Conservation (phyloP, 2,797 vertebrate genomes). For the Esox lucius region DNA sequence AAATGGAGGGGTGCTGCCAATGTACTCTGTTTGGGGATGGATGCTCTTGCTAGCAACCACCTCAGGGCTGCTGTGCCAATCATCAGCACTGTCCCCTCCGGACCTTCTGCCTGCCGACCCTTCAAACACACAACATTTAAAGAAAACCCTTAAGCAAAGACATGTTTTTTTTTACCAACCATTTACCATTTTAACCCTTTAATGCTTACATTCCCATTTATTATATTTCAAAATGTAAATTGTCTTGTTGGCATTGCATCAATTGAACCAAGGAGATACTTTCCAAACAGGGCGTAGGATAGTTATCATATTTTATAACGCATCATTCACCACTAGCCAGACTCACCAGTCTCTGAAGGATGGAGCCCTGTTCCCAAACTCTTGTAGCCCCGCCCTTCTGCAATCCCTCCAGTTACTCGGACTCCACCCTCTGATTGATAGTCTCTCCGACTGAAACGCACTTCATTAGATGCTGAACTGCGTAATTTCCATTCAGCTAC, state of each 20-base stretch:
- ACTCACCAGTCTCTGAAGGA: slow-evolving; percentile 52
- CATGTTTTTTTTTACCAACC: no score
- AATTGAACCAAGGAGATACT: neutral
- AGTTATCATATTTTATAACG: neutral
- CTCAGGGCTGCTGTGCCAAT: slow-evolving; percentile 23
- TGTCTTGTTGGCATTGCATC: neutral
- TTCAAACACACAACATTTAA: slow-evolving; percentile 9
- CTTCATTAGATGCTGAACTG: slow-evolving; percentile 7
- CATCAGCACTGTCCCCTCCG: slow-evolving; percentile 3
- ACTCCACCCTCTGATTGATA: slow-evolving; percentile 49
- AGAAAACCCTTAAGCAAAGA: no score
- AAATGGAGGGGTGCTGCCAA: neutral
- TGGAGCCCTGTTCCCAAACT: slow-evolving; percentile 36
- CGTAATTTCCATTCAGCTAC: neutral
- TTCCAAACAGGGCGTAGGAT: no score
- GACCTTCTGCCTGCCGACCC: slow-evolving; percentile 25
- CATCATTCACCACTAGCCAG: neutral
- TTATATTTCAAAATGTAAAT: neutral
- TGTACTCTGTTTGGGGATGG: neutral
- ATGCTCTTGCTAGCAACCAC: neutral
- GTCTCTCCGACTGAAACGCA: slow-evolving; percentile 51
- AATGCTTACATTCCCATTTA: no score
- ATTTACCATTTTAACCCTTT: no score
- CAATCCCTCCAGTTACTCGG: slow-evolving; percentile 13
- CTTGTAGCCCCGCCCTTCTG: slow-evolving; percentile 35